phyloP scores from a whole-genome alignment of 2,797 vertebrate genomes.

The Menidia menidia region DNA sequence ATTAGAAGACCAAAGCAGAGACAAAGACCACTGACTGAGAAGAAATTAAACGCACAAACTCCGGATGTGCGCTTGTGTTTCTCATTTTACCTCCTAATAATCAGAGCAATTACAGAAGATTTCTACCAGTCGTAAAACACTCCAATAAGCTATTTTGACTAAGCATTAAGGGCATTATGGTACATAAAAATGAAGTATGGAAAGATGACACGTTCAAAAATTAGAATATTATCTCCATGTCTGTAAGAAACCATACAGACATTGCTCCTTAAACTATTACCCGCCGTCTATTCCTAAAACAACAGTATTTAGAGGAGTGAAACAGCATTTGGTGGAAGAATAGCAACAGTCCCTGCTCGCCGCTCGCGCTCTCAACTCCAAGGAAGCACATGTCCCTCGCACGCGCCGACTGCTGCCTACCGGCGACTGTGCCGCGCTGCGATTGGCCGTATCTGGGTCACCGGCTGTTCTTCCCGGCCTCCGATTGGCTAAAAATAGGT shows the following conservation, averaged over 20 bases:
- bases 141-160: background rate
- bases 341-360: constrained; percentile 15
- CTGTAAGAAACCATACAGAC: background rate
- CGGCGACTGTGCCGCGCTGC: constrained; percentile 55
- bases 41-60: background rate
- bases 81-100: background rate
- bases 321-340: background rate
- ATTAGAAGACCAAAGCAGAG: constrained; percentile 9
- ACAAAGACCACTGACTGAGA: background rate
- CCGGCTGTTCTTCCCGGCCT: constrained; percentile 66
- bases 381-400: constrained; percentile 79
- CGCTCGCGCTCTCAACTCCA: constrained; percentile 35
- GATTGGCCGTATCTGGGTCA: constrained; percentile 90
- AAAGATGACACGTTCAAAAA: background rate
- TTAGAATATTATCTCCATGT: background rate
- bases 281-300: background rate
- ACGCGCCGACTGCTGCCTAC: constrained; percentile 80
- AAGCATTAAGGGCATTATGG: background rate
- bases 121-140: background rate
- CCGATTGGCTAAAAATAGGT: constrained; percentile 91
- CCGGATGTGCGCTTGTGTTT: background rate
- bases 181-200: background rate
- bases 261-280: background rate
- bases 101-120: background rate
- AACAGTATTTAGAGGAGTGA: accelerated